phyloP scores from a whole-genome alignment of 2,888 invertebrate species.

The Steinernema hermaphroditum region DNA sequence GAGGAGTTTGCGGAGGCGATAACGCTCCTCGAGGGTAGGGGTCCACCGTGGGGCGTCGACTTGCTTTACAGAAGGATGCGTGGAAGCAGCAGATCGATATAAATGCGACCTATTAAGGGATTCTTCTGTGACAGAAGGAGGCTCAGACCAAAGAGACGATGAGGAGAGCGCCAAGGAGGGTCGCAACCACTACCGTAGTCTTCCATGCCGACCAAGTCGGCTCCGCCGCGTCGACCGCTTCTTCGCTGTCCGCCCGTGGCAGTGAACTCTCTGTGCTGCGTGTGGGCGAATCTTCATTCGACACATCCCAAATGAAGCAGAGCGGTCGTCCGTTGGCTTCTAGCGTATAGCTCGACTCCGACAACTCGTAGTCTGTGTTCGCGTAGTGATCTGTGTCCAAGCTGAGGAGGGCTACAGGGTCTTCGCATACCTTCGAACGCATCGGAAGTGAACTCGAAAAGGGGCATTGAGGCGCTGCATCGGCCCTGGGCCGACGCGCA shows the following conservation, averaged over 20 bases:
- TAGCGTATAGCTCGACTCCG: background rate
- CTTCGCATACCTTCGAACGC: too few relatives aligned
- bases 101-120: background rate
- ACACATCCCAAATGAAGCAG: background rate
- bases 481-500: background rate
- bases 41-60: background rate
- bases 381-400: conserved; percentile 24
- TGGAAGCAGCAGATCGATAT: background rate
- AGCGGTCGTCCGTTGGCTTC: conserved; percentile 2
- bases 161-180: background rate
- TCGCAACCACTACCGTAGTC: background rate
- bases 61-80: background rate
- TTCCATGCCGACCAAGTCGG: conserved; percentile 1
- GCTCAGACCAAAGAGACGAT: background rate
- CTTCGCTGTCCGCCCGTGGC: too few relatives aligned
- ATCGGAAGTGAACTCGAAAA: background rate
- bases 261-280: too few relatives aligned
- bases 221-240: background rate
- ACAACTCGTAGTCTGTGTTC: background rate
- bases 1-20: background rate
- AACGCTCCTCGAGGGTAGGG: background rate
- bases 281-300: too few relatives aligned
- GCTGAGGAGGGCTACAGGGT: too few relatives aligned
- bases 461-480: background rate
- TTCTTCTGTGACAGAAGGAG: background rate